Evolutionary conservation across 2,888 invertebrate species (phyloP), one percentile per base, ranked within the genome.

Genomic region (Torymus tubicola): DNA sequence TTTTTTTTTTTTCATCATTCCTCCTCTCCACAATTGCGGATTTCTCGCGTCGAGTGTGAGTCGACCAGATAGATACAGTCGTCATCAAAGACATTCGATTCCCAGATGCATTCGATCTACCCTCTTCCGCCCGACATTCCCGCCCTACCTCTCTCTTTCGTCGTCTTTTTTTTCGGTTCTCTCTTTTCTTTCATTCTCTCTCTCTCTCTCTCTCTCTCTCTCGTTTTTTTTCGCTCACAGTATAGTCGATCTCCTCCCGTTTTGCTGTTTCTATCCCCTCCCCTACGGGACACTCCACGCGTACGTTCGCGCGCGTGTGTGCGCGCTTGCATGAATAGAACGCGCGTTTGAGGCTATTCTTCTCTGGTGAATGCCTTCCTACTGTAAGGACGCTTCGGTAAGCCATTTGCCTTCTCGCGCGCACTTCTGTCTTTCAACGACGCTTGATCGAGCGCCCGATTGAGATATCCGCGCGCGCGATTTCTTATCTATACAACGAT

Each of bases 341-440:
- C 88, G n/a, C 89, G 88, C 87, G 42, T 42, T 42, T 42, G 81
- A 77, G 83, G 86, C 89, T 87, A 90, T 90, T 90, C 89, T 89
- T 89, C 86, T 86, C 84, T 83, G 80, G 78, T 87, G 87, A 88
- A 87, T 87, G 81, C 81, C 79, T 42, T 42, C 42, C 42, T 42
- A 42, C 42, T 42, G 42, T 42, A 76, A 76, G 84, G 55, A 53
- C 55, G 18, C 78, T 78, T 78, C 78, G 67, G 83, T 13, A 72
- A 64, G 71, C 70, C 76, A 81, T 81, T 81, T 81, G 81, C 78
- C 81, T 81, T 78, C 67, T 53, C 18, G 14, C 52, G n/a, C 14
- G 24, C 42, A 18, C 81, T 83, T 85, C 84, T 83, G 87, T 83
- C 80, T 83, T 80, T 82, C 85, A 84, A 83, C 84, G 74, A 69